Evolutionary conservation across 2,113 vertebrate genomes (phyloP).

Genomic region (Aspiorhynchus laticeps): DNA sequence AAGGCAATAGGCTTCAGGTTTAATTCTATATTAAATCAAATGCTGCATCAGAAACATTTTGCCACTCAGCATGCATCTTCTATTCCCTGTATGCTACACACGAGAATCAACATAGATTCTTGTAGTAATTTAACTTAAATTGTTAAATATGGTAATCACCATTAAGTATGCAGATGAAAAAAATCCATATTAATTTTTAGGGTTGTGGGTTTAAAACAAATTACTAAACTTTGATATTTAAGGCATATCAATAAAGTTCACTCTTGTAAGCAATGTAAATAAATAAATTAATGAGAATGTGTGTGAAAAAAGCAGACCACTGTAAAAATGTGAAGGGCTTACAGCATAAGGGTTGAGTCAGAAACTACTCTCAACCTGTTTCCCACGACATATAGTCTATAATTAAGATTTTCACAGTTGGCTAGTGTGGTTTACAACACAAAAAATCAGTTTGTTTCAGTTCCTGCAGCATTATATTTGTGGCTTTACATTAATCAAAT

Average conservation of each 20-base stretch:
- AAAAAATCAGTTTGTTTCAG: background rate
- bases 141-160: background rate
- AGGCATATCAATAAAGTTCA: background rate
- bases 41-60: background rate
- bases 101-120: background rate
- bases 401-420: background rate
- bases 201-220: background rate
- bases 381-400: background rate
- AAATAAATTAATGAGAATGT: background rate
- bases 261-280: background rate
- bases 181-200: background rate
- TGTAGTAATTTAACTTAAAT: background rate
- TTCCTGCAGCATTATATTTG: background rate
- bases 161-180: background rate
- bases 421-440: background rate
- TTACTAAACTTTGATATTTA: background rate
- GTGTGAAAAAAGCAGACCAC: background rate
- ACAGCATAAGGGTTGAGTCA: background rate
- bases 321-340: background rate
- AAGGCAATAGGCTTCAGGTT: background rate
- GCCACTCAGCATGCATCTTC: background rate
- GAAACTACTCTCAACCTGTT: background rate
- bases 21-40: background rate
- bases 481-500: background rate
- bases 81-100: background rate